phyloP scores from a whole-genome alignment of 2,797 vertebrate species.

The Chrosomus eos region DNA sequence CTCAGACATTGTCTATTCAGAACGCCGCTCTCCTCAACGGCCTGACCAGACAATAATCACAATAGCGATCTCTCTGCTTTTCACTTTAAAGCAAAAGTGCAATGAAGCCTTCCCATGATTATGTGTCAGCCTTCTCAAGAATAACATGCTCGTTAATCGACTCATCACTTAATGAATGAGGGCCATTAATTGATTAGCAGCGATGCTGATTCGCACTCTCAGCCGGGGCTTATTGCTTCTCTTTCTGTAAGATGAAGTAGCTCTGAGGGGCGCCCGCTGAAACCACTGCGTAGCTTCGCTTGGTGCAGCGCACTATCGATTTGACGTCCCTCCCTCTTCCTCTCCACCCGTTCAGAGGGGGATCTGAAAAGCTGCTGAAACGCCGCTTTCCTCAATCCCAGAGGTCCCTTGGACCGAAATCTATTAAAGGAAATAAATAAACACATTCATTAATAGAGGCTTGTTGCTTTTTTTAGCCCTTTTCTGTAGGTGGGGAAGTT shows the following conservation, averaged over 20 bases:
- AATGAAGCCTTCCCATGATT: conserved; percentile 67
- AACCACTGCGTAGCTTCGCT: conserved; percentile 46
- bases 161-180: conserved; percentile 76
- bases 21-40: background rate
- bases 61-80: conserved; percentile 36
- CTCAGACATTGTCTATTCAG: conserved; percentile 28
- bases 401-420: conserved; percentile 50
- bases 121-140: conserved; percentile 68
- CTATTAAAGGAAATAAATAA: conserved; percentile 66
- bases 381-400: conserved; percentile 52
- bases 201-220: conserved; percentile 64
- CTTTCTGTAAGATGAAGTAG: conserved; percentile 58
- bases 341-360: conserved; percentile 40
- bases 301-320: conserved; percentile 57
- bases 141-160: conserved; percentile 73
- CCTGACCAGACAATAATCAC: conserved; percentile 39
- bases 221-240: conserved; percentile 51
- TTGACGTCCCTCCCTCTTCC: conserved; percentile 38
- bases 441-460: conserved; percentile 60
- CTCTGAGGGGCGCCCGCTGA: conserved; percentile 35
- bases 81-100: conserved; percentile 47
- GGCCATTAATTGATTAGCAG: conserved; percentile 74
- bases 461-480: conserved; percentile 59
- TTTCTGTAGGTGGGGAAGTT: conserved; percentile 23
- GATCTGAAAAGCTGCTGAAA: conserved; percentile 58